Conservation (phyloP, 2,797 vertebrate genomes). For the Xenops minutus region DNA sequence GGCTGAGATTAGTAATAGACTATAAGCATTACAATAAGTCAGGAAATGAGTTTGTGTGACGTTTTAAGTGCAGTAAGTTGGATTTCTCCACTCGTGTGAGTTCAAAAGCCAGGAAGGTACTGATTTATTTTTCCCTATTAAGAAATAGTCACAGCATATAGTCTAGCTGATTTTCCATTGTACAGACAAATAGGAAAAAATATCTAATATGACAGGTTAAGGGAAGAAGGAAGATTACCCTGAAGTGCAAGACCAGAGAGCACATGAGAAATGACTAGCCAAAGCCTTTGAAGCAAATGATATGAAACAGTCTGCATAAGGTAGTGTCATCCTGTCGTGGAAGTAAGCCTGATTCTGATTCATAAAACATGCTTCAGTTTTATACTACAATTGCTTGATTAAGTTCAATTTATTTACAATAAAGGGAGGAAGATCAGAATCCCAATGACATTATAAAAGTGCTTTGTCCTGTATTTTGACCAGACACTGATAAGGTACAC, state of each 20-base stretch:
- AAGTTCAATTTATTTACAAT: neutral
- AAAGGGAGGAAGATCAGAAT: neutral
- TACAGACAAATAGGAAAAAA: constrained; percentile 36
- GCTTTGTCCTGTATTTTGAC: neutral
- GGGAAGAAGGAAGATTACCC: constrained; percentile 9
- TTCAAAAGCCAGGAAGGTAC: neutral
- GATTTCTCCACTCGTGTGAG: neutral
- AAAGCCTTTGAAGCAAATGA: neutral
- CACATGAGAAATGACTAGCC: neutral
- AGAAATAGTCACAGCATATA: neutral
- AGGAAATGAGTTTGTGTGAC: neutral
- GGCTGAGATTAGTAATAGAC: neutral
- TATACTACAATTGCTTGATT: neutral
- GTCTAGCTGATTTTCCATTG: constrained; percentile 3
- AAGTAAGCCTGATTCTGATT: neutral
- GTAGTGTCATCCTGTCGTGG: neutral
- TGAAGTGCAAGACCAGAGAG: constrained; percentile 10
- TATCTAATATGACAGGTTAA: constrained; percentile 42
- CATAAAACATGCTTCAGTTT: neutral
- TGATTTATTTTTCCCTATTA: constrained; percentile 24
- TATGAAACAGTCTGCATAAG: neutral
- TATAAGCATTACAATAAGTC: neutral
- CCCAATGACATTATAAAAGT: neutral
- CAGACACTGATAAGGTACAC: neutral
- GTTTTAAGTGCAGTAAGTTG: neutral